A percentile compares a stretch with the other conserved stretches of the same genome.
These are phyloP conservation scores for Drosophila picticornis DNA, from an alignment of 2,888 invertebrate genomes.

Conservation along the genomic window DNA sequence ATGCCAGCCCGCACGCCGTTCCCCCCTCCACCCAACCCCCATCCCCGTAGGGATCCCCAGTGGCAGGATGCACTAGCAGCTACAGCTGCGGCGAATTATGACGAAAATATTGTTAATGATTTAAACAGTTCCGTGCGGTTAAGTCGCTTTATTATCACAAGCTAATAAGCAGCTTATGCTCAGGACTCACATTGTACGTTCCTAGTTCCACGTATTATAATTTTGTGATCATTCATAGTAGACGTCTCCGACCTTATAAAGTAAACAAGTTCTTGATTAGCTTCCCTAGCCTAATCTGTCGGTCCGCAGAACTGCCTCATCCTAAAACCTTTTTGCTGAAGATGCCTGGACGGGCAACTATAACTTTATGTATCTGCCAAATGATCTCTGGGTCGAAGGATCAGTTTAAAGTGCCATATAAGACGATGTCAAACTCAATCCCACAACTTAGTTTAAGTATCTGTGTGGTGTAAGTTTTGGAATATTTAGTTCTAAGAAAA, in stretches of 20 bases:
- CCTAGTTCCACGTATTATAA: not conserved
- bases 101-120: slow-evolving; percentile 47
- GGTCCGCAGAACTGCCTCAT: not conserved
- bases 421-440: not conserved
- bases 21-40: not conserved
- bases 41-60: not conserved
- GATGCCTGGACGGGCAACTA: not conserved
- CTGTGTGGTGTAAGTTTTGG: not conserved
- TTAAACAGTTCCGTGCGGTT: slow-evolving; percentile 5
- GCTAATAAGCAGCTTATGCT: slow-evolving; percentile 32
- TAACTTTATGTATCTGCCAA: not conserved
- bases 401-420: not conserved
- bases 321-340: not conserved
- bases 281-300: not conserved
- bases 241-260: not conserved
- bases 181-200: slow-evolving; percentile 7
- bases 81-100: slow-evolving; percentile 22
- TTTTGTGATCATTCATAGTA: not conserved
- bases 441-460: not conserved
- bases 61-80: slow-evolving; percentile 26
- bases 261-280: not conserved
- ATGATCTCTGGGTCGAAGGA: not conserved
- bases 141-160: slow-evolving; percentile 28
- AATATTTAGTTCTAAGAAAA: not conserved
- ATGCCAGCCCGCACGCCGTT: not conserved